Evolutionary conservation across 2,113 vertebrate genomes (phyloP), one percentile per base, ranked within the genome.

Genomic region (Corythoichthys intestinalis): DNA sequence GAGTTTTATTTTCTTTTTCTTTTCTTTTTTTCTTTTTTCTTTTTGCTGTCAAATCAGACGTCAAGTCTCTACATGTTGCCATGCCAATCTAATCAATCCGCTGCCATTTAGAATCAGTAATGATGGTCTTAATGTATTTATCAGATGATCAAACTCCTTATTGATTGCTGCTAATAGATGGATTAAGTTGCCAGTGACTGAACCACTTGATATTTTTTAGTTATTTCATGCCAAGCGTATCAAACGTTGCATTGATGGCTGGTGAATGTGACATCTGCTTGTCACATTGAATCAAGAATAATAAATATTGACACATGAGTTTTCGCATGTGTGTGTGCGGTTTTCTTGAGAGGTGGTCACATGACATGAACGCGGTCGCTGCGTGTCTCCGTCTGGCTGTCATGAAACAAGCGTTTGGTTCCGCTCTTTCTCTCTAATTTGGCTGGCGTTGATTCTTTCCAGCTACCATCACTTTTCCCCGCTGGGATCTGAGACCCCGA

Each of bases 361-460:
- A 58, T 37, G 56, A 58, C 56, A 58, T 14, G 56, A 58, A 34
- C 14, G 56, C 2, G 56, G 56, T 58, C 34, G 69, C 54, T 68
- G 46, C 69, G 69, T 70, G 54, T 70, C 64, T 56, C 47, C 47
- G 38, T 70, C 54, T 67, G 67, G 80, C 70, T 68, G 78, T 73
- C 78, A 44, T 48, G 62, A 58, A 58, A 58, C 34, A 58, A 58
- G 56, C 13, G 56, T 37, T 74, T 61, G 82, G 69, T 72, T 41
- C 41, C 62, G 46, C 41, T 48, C 62, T 48, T 48, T 17, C 39
- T 64, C 62, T 44, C 46, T 64, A 48, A 44, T 47, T 44, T 64
- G 62, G 44, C 44, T 20, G 12, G 11, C 44, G 13, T 11, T 64
- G 41, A 64, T 64, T 64, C 46, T 48, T 47, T 64, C 39, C 62